phyloP scores from a whole-genome alignment of 2,113 vertebrate species.

The Rhynchomys soricoides region DNA sequence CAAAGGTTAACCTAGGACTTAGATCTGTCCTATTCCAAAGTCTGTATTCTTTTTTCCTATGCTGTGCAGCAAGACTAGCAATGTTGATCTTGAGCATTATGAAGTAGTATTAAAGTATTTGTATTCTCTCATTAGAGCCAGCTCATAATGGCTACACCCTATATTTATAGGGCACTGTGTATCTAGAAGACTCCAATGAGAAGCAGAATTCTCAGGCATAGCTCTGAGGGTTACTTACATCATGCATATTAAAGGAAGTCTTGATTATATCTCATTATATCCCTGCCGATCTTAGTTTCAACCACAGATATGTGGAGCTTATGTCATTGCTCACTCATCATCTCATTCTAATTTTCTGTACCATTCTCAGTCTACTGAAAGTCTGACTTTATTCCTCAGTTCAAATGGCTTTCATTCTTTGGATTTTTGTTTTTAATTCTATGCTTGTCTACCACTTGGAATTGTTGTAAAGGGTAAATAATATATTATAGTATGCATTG shows the following conservation, averaged over 20 bases:
- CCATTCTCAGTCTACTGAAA: conserved; percentile 26
- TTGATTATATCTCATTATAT: neutral
- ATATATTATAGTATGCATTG: conserved; percentile 12
- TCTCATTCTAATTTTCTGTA: neutral
- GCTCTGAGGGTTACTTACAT: conserved; percentile 12
- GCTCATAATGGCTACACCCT: neutral
- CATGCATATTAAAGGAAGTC: conserved; percentile 18
- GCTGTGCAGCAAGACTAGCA: conserved; percentile 2
- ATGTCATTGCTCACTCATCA: conserved; percentile 13
- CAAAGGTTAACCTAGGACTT: neutral
- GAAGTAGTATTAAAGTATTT: neutral
- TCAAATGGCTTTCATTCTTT: conserved; percentile 35
- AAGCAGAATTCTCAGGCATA: conserved; percentile 41
- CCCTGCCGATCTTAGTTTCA: neutral
- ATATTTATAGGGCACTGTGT: conserved; percentile 10
- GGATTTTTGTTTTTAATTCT: conserved; percentile 28
- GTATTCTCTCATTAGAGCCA: conserved; percentile 16
- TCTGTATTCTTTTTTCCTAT: neutral
- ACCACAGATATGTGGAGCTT: conserved; percentile 5
- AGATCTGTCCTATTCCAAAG: conserved; percentile 12
- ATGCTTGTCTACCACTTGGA: neutral
- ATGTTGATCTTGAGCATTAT: neutral
- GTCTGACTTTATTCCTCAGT: conserved; percentile 2
- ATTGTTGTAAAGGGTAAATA: conserved; percentile 23
- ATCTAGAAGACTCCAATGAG: neutral